Base-by-base conservation (phyloP, 2,888 invertebrate genomes). In the Acrobasis consociella region DNA sequence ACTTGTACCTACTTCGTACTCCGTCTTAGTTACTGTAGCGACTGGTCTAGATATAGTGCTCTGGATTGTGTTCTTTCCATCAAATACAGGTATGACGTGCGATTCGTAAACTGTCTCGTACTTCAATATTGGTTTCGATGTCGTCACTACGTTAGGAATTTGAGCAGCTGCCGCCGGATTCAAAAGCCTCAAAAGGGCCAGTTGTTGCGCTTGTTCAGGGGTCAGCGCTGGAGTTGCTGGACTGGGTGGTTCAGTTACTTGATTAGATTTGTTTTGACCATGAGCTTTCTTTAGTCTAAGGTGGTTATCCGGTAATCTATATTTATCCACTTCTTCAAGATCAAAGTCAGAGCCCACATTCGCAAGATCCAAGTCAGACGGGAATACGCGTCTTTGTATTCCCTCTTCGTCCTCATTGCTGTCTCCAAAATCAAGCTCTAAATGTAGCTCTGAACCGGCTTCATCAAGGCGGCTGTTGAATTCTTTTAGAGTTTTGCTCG, bases 391-490 rank as follows among this genome's bases (percentile, higher is more conserved):
- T 50, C 93, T 84, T 2, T 83, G 81, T 59, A 87, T 84, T 50
- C 89, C 91, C 38, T 93, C 89, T 80, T 93, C 93, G 31, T 94
- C 94, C 70, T 96, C 95, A 72, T 95, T 95, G 66, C 96, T 95
- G 73, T 97, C 97, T 0, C 96, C 97, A 70, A 97, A 97, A 75
- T 97, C 97, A 58, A 97, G 92, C 78, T 97, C 97, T 52, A 97
- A 87, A 81, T 97, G 96, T 17, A 97, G 85, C 85, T 97, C 97
- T 2, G 97, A 97, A 5, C 97, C 97, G 13, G 97, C 97, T 84
- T 97, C 97, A 76, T 97, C 97, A 53, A 98, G 93, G 64, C 96
- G 95, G 61, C 96, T 96, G 76, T 97, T 97, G 83, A 97, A 97
- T 83, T 98, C 97, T 76, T 97, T 97, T 31, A 97, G 91, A 0